Evolutionary conservation across 2,888 invertebrate genomes (phyloP).

Genomic region (Pristionchus japonicus): DNA sequence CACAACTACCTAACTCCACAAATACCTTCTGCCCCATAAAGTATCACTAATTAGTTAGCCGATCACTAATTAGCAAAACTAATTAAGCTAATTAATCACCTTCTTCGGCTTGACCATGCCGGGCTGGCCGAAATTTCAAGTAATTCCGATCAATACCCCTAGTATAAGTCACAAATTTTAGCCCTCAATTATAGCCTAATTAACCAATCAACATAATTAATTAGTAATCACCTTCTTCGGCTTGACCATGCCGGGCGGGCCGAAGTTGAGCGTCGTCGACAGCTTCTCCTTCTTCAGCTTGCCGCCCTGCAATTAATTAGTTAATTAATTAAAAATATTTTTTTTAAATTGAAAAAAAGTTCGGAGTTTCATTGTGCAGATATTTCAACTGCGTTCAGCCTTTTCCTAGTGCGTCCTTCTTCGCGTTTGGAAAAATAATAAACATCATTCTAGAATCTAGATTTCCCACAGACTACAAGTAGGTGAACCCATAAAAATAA

Average conservation of each 20-base stretch:
- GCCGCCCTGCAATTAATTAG: slow-evolving; percentile 19
- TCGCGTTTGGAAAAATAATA: no score
- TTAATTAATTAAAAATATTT: not conserved
- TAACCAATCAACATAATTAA: not conserved
- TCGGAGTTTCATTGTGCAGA: no score
- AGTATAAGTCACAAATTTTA: no score
- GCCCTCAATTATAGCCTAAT: not conserved
- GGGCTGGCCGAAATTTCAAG: slow-evolving; percentile 43
- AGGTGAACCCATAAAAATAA: no score
- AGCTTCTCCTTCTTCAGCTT: slow-evolving; percentile 46
- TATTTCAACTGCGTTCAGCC: no score
- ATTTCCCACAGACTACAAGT: no score
- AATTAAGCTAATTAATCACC: not conserved
- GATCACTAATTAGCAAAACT: no score
- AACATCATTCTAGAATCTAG: no score
- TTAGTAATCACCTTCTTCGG: slow-evolving; percentile 37
- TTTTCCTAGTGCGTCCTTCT: not conserved
- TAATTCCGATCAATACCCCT: no score
- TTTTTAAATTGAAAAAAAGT: not conserved
- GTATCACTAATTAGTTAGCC: no score
- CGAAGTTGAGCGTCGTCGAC: slow-evolving; percentile 35
- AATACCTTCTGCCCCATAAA: no score
- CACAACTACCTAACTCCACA: no score
- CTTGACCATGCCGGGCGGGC: slow-evolving; percentile 12
- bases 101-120: slow-evolving; percentile 35